Base-by-base conservation (phyloP, 2,113 vertebrate genomes). In the Empidonax alnorum region DNA sequence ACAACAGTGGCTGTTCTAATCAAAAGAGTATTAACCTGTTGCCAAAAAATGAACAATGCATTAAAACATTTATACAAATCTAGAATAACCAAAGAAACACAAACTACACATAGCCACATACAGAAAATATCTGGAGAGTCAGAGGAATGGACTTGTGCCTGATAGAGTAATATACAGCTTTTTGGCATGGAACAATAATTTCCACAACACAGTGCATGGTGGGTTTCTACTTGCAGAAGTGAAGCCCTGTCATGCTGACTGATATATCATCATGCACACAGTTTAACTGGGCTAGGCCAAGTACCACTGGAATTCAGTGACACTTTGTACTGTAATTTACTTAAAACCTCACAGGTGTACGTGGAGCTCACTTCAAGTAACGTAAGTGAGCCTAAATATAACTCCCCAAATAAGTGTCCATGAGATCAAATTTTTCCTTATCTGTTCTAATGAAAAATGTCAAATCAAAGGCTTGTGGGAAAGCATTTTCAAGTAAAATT, bases 321-420 rank as follows among this genome's bases (percentile, higher is more conserved):
- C 2, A 20, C 67, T 79, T 94, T 83, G 65, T 28, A 27, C 24
- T 58, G 13, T 76, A 66, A 76, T 68, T 46, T 80, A 94, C 47
- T 90, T 88, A 87, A 95, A 89, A 86, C 59, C 52, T 74, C 92
- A 59, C 63, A 92, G 75, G 59, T 88, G 59, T 79, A 63, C 21
- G 4, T 52, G 31, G 35, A 80, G 35, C 27, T 81, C 83, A 59
- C 47, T 90, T 94, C 52, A 75, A 90, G 65, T 50, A 94, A 58
- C 2, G 1, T 31, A 80, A 41, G n/a, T 19, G 13, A 46, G 44
- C 18, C 46, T 84, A 76, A 94, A 88, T 72, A 75, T 59, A 90
- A 61, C 63, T 50, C n/a, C 80, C 65, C 39, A 47, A 55, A 83
- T 47, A 59, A 83, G 7, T 21, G 17, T 56, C 47, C 6, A 4